Base-by-base conservation (phyloP, 2,113 vertebrate genomes). In the Erythrocercus mccallii region DNA sequence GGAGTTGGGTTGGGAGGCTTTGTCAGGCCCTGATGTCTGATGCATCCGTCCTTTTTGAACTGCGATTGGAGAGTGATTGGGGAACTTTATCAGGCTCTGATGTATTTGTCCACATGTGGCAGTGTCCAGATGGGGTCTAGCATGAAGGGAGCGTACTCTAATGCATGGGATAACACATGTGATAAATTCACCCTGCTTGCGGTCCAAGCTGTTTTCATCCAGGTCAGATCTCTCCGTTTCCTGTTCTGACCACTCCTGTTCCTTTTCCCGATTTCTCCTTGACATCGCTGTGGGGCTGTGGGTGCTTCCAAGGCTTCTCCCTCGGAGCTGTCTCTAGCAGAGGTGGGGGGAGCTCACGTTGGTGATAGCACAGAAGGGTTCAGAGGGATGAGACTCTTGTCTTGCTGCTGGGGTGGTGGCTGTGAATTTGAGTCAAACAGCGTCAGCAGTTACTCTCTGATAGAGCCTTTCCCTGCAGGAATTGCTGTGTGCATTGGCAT, bases 401-500 rank as follows among this genome's bases (percentile, higher is more conserved):
- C 14, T 22, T 48, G 45, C 58, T 77, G 24, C n/a, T 25, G 15
- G 54, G 40, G 38, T 70, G 54, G 21, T 68, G 61, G 48, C 6
- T 60, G 48, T 64, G 71, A 57, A 79, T 31, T 51, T 12, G 18
- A 68, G 10, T 25, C 42, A 25, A 20, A n/a, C 15, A 86, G 44
- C 80, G 84, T 17, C 58, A 88, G 62, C 45, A 42, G 56, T 70
- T 47, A 1, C 12, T 30, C 14, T 58, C 7, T 94, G 86, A 90
- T 51, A 7, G 47, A 74, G 60, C 73, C 78, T 90, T 58, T 83
- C 42, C 73, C 92, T n/a, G 5, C 98, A 99, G 99, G 99, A 73
- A 99, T 99, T 42, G 98, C 99, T 5, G 98, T 99, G 77, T 99
- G 99, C 92, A 98, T 99, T 17, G 99, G 99, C 45, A 99, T 99